Percentiles rank a stretch among this genome's conserved stretches.
phyloP scores from a whole-genome alignment of 2,888 invertebrate species.

The Bombyx huttoni region DNA sequence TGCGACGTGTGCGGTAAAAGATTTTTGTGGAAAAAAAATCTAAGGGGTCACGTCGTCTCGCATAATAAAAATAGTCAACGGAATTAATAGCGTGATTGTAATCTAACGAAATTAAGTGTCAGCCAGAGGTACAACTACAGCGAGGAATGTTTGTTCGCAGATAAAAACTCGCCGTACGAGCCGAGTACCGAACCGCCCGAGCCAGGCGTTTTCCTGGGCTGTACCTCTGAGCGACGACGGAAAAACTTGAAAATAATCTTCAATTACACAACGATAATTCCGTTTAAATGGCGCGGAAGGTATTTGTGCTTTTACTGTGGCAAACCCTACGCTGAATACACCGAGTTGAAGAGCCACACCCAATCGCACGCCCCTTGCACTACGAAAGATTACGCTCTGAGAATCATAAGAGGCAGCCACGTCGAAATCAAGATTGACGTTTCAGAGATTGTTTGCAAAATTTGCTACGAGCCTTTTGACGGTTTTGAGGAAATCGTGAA shows the following conservation, averaged over 20 bases:
- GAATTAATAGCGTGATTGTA: not conserved
- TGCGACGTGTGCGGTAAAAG: slow-evolving; percentile 70
- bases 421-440: slow-evolving; percentile 50
- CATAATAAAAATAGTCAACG: slow-evolving; percentile 16
- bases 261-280: slow-evolving; percentile 52
- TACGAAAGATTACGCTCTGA: slow-evolving; percentile 35
- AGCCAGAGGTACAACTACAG: slow-evolving; percentile 19
- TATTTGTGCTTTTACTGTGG: slow-evolving; percentile 55
- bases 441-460: slow-evolving; percentile 42
- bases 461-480: slow-evolving; percentile 39
- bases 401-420: slow-evolving; percentile 36
- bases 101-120: not conserved
- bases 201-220: slow-evolving; percentile 1
- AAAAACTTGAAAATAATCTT: slow-evolving; percentile 54
- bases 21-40: slow-evolving; percentile 67
- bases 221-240: slow-evolving; percentile 39
- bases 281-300: slow-evolving; percentile 56
- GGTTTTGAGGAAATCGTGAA: slow-evolving; percentile 35
- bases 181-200: not conserved
- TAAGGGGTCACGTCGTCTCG: slow-evolving; percentile 59
- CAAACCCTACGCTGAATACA: slow-evolving; percentile 31
- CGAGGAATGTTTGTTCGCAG: slow-evolving; percentile 6
- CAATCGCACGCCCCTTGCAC: slow-evolving; percentile 38
- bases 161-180: slow-evolving; percentile 1
- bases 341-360: slow-evolving; percentile 46